Evolutionary conservation across 2,797 vertebrate species (phyloP), one percentile per base, ranked within the genome.

Genomic region (Ptychobarbus kaznakovi): DNA sequence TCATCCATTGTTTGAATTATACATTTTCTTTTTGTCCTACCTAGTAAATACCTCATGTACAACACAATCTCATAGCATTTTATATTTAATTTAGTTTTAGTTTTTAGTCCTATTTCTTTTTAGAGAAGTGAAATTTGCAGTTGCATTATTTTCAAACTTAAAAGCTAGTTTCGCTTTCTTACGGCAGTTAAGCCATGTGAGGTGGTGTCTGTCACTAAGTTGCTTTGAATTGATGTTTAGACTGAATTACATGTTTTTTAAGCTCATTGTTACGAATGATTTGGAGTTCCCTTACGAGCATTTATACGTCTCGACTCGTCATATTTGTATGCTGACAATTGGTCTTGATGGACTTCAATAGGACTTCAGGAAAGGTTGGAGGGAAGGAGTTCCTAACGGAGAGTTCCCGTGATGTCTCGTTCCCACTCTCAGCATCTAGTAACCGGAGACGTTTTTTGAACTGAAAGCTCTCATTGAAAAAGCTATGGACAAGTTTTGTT

Each of bases 401-500:
- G 3, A 32, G 32, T 32, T 32, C 3, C 32, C 32, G 32, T 32
- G 32, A 32, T 32, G 32, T 32, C 32, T 32, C 32, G 32, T 32
- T 32, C 32, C 32, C 2, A 2, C 32, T 32, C 32, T 32, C 32
- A 32, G 32, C n/a, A n/a, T n/a, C n/a, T 32, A 32, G 32, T 32
- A 32, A 32, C 32, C 32, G 32, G 32, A 32, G 32, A 32, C 2
- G 32, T 32, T 77, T 35, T 61, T 61, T 2, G n/a, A n/a, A n/a
- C n/a, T n/a, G n/a, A n/a, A n/a, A n/a, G n/a, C n/a, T n/a, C 38
- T 73, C 25, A 46, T 90, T n/a, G 5, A 83, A 46, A 28, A n/a
- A 0, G 38, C 63, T 49, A n/a, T 91, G 4, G 22, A 53, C 13
- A 25, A 25, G 2, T 7, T 89, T 66, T 91, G 91, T 63, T 2